phyloP scores from a whole-genome alignment of 2,797 vertebrate species.

The Falco cherrug region DNA sequence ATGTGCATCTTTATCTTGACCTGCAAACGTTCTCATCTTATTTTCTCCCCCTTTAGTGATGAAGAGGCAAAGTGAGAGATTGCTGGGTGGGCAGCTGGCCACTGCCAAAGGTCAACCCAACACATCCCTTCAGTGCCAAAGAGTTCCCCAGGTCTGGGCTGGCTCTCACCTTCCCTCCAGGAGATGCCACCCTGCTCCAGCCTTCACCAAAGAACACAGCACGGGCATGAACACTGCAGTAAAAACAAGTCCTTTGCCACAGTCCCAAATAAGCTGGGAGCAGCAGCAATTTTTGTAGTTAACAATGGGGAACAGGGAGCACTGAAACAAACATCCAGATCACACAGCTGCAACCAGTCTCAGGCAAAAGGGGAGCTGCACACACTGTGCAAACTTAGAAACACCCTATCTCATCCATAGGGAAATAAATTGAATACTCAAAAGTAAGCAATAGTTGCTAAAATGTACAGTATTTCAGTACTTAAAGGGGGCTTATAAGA shows the following conservation, averaged over 20 bases:
- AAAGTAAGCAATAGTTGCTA: not conserved
- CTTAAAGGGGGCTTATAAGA: not conserved
- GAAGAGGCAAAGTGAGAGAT: not conserved
- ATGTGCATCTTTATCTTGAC: not conserved
- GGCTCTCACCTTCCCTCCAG: not conserved
- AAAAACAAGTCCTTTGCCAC: not conserved
- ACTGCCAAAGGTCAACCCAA: not conserved
- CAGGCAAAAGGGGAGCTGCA: not conserved
- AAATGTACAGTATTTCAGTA: not conserved
- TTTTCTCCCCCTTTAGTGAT: not conserved
- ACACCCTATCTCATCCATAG: not conserved
- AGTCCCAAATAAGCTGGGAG: not conserved
- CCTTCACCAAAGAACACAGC: not conserved
- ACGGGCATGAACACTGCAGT: not conserved
- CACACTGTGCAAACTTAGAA: not conserved
- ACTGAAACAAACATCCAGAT: not conserved
- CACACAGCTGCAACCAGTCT: not conserved
- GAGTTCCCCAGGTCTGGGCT: not conserved
- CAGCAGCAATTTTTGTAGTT: not conserved
- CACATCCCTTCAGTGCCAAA: not conserved
- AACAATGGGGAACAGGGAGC: not conserved
- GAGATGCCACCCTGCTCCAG: not conserved
- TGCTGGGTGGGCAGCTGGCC: not conserved
- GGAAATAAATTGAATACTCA: not conserved
- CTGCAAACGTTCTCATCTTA: not conserved